Evolutionary conservation across 2,888 invertebrate genomes (phyloP).

Genomic region (Metallyticus violacea): DNA sequence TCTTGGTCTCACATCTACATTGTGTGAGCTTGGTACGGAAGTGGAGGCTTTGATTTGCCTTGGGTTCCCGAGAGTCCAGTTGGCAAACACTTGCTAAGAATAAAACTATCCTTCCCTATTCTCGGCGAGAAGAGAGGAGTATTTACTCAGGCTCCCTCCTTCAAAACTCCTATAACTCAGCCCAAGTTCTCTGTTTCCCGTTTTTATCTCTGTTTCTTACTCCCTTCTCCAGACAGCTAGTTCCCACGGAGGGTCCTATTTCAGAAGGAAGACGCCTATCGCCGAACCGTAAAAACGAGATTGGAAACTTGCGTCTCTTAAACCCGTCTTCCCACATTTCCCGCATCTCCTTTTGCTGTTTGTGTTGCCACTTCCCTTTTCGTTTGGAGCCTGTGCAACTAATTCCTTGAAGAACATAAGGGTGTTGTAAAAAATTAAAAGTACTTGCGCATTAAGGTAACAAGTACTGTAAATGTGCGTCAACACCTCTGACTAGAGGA

Average conservation of each 20-base stretch:
- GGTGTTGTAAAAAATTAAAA: background rate
- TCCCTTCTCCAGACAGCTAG: slow-evolving; percentile 2
- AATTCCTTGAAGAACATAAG: background rate
- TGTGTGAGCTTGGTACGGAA: slow-evolving; percentile 14
- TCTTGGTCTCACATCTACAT: slow-evolving; percentile 21
- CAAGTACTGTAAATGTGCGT: no score
- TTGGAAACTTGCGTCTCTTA: background rate
- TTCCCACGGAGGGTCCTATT: background rate
- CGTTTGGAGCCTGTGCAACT: no score
- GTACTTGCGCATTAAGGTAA: no score
- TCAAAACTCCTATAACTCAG: slow-evolving; percentile 10
- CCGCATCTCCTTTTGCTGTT: background rate
- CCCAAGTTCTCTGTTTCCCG: background rate
- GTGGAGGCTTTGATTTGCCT: slow-evolving; percentile 24
- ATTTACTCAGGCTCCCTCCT: slow-evolving; percentile 21
- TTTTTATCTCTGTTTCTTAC: slow-evolving; percentile 8
- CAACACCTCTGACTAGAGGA: no score
- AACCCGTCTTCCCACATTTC: no score
- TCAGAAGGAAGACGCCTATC: background rate
- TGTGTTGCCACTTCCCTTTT: background rate
- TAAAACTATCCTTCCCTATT: slow-evolving; percentile 18
- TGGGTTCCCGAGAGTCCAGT: slow-evolving; percentile 27
- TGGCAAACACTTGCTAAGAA: slow-evolving; percentile 24
- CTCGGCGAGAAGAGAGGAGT: background rate
- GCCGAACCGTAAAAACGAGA: no score